Percentiles rank a stretch among this genome's conserved stretches.
These are phyloP conservation scores for Fringilla coelebs DNA, from an alignment of 2,797 vertebrate species.

Conservation along the genomic window DNA sequence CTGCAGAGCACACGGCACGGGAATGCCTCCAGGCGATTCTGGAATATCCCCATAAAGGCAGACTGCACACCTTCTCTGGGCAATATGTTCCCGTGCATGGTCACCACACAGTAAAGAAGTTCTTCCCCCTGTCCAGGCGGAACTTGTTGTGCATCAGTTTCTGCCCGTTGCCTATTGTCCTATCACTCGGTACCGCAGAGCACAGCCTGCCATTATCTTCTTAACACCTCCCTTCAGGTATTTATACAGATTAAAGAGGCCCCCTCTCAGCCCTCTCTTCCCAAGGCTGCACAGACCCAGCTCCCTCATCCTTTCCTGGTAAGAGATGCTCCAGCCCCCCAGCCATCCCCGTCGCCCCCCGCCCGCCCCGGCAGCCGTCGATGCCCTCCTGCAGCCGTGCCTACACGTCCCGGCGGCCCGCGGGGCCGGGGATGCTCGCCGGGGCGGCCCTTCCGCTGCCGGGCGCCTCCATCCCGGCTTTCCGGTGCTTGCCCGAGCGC, in stretches of 20 bases:
- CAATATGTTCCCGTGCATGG: background rate
- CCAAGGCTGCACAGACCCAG: background rate
- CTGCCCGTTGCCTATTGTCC: background rate
- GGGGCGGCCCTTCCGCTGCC: background rate
- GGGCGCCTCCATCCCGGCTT: fast-evolving
- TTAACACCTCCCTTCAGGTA: background rate
- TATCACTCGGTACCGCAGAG: background rate
- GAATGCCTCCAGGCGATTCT: no score
- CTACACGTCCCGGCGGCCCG: conserved; percentile 3
- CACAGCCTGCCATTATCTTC: background rate
- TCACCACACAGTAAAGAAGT: background rate
- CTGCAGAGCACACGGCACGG: background rate
- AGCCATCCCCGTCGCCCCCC: fast-evolving
- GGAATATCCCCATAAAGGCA: background rate
- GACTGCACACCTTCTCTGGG: background rate
- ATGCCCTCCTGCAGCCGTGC: background rate
- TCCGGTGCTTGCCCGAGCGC: background rate
- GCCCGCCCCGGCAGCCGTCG: no score
- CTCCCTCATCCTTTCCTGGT: background rate
- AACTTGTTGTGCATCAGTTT: background rate
- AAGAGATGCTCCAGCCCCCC: background rate
- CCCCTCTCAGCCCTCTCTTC: no score
- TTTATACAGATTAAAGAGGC: background rate
- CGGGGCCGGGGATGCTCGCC: background rate
- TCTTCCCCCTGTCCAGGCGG: background rate